These are phyloP conservation scores for Casuarius casuarius DNA, from an alignment of 2,113 vertebrate species.

Conservation along the genomic window DNA sequence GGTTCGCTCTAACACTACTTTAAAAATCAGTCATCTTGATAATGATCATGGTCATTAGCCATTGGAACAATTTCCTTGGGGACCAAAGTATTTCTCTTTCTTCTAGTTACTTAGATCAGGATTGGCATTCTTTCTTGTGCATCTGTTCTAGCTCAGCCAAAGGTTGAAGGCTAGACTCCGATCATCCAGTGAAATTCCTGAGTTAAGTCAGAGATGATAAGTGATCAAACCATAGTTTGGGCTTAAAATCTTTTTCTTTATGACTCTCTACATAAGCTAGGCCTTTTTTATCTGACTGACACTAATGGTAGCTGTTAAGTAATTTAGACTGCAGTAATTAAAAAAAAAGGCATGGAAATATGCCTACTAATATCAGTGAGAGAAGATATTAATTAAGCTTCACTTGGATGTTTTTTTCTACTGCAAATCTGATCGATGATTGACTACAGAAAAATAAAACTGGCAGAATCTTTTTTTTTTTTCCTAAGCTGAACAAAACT, in stretches of 20 bases:
- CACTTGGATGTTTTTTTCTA: neutral
- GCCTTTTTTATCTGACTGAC: neutral
- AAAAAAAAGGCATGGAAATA: neutral
- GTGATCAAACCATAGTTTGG: neutral
- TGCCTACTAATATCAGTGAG: neutral
- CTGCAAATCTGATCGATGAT: neutral
- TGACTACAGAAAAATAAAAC: neutral
- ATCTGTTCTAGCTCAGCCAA: neutral
- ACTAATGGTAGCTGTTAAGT: neutral
- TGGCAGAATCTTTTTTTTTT: neutral
- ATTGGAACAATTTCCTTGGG: neutral
- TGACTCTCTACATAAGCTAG: neutral
- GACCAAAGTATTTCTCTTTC: neutral
- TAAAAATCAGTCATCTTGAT: neutral
- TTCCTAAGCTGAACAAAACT: neutral
- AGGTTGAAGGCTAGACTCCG: neutral
- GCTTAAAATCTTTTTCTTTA: neutral
- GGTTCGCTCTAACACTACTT: neutral
- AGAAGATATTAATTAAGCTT: neutral
- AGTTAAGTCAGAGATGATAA: neutral
- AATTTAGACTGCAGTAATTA: neutral
- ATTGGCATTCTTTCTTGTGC: neutral
- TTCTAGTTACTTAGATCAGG: neutral
- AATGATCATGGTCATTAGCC: neutral
- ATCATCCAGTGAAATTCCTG: constrained; percentile 9